These are phyloP conservation scores for Diceros bicornis DNA, from an alignment of 2,797 vertebrate species.

Conservation along the genomic window DNA sequence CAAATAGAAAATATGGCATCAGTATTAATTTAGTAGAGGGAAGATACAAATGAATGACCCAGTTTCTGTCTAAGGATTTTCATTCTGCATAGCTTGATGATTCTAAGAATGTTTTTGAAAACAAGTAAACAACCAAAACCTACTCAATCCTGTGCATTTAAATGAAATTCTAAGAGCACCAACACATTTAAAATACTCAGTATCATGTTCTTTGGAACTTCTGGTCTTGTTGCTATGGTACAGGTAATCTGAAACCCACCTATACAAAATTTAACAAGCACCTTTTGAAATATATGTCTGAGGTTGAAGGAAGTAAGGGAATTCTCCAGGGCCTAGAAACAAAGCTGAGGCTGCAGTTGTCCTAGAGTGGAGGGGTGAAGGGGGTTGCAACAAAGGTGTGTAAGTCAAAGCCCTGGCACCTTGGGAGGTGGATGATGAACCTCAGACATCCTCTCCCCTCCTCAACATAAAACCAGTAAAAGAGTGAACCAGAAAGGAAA, in stretches of 20 bases:
- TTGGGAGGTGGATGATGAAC: neutral
- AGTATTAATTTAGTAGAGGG: neutral
- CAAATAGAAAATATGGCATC: neutral
- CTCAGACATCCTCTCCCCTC: neutral
- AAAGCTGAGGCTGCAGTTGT: neutral
- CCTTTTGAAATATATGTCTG: neutral
- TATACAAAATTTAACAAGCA: neutral
- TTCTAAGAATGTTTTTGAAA: constrained; percentile 54
- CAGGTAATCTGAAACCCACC: neutral
- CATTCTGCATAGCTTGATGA: neutral
- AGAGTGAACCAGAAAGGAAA: neutral
- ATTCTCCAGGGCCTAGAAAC: neutral
- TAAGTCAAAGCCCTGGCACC: neutral
- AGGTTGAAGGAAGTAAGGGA: neutral
- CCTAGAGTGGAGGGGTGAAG: neutral
- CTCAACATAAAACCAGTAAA: neutral
- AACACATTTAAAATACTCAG: neutral
- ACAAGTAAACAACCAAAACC: neutral
- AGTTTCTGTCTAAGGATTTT: constrained; percentile 3
- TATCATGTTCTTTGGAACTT: neutral
- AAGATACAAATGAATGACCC: neutral
- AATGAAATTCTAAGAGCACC: neutral
- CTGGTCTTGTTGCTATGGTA: neutral
- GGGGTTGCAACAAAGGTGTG: neutral
- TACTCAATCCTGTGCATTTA: neutral